These are phyloP conservation scores for Drosophila multiciliata DNA, from an alignment of 2,888 invertebrate species.

Conservation along the genomic window DNA sequence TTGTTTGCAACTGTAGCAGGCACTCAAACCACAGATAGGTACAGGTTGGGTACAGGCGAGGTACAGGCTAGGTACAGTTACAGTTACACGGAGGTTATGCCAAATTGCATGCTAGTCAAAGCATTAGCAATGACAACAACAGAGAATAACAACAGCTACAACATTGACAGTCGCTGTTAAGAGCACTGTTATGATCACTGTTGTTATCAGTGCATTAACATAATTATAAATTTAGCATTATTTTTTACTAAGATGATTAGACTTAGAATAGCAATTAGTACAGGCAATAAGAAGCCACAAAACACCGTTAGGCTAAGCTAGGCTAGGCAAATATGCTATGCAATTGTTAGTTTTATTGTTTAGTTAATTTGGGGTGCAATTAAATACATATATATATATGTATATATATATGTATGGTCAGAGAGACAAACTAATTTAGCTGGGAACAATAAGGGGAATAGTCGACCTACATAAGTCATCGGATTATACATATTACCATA, in stretches of 20 bases:
- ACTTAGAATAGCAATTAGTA: slow-evolving; percentile 30
- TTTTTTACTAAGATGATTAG: slow-evolving; percentile 51
- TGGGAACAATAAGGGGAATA: slow-evolving; percentile 13
- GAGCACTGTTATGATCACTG: not conserved
- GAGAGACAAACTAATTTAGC: slow-evolving; percentile 49
- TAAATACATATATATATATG: slow-evolving; percentile 36
- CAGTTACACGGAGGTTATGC: slow-evolving; percentile 43
- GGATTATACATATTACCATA: not conserved
- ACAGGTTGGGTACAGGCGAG: not conserved
- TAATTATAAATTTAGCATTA: slow-evolving; percentile 51
- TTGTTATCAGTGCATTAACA: slow-evolving; percentile 35
- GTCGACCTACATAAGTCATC: not conserved
- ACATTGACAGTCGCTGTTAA: slow-evolving; percentile 3
- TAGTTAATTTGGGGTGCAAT: slow-evolving; percentile 64
- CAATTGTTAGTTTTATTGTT: slow-evolving; percentile 50
- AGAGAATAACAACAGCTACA: slow-evolving; percentile 13
- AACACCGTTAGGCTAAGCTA: slow-evolving; percentile 40
- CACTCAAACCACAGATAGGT: slow-evolving; percentile 10
- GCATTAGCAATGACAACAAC: slow-evolving; percentile 16
- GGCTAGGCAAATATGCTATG: slow-evolving; percentile 39
- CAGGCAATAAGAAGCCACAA: slow-evolving; percentile 49
- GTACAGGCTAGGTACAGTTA: not conserved
- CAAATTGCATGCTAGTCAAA: slow-evolving; percentile 62
- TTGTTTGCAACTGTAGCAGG: not conserved
- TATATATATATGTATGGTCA: not conserved